These are phyloP conservation scores for Scopus umbretta DNA, from an alignment of 2,113 vertebrate genomes.

Conservation along the genomic window DNA sequence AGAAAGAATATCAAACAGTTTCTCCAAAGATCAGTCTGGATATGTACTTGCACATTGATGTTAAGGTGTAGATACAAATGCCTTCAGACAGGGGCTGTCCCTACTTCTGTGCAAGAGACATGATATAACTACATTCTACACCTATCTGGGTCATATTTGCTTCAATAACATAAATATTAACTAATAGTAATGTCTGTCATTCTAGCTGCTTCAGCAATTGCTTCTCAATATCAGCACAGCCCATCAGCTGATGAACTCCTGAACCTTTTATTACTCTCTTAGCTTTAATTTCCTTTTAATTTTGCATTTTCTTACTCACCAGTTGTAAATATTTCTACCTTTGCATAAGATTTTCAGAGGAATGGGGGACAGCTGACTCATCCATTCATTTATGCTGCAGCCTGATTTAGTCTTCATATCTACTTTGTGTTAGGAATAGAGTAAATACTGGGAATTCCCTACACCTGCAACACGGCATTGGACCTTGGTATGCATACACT, in stretches of 20 bases:
- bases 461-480: not conserved
- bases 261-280: not conserved
- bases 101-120: not conserved
- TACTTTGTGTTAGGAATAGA: not conserved
- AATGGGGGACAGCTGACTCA: not conserved
- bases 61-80: not conserved
- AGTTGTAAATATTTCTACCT: not conserved
- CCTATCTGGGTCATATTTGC: not conserved
- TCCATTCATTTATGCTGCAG: not conserved
- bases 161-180: not conserved
- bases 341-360: not conserved
- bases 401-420: not conserved
- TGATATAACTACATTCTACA: not conserved
- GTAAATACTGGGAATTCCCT: not conserved
- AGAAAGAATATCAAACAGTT: not conserved
- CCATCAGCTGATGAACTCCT: not conserved
- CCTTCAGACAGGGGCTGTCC: not conserved
- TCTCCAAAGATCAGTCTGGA: not conserved
- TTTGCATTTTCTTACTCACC: not conserved
- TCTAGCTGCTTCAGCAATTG: not conserved
- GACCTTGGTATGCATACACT: not conserved
- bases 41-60: not conserved
- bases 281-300: not conserved
- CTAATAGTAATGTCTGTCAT: not conserved
- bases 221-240: not conserved